phyloP scores from a whole-genome alignment of 2,113 vertebrate genomes.

The Elephantulus edwardii region DNA sequence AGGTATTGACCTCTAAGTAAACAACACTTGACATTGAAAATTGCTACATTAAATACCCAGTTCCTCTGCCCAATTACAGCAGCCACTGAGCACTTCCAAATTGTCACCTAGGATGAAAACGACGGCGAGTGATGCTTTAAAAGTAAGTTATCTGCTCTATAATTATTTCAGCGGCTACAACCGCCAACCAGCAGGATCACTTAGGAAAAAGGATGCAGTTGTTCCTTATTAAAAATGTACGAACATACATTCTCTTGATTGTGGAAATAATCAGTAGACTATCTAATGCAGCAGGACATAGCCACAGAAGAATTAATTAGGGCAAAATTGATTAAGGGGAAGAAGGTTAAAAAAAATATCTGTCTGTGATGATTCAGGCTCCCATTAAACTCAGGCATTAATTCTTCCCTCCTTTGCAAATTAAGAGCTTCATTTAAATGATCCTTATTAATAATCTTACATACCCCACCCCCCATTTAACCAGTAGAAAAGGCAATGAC shows the following conservation, averaged over 20 bases:
- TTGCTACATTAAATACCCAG: conserved; percentile 58
- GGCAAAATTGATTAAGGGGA: conserved; percentile 78
- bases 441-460: conserved; percentile 30
- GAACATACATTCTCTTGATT: conserved; percentile 81
- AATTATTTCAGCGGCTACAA: conserved; percentile 78
- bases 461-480: neutral
- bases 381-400: conserved; percentile 62
- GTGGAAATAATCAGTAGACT: conserved; percentile 82
- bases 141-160: conserved; percentile 79
- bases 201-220: conserved; percentile 74
- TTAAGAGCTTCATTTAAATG: conserved; percentile 67
- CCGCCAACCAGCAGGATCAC: conserved; percentile 79
- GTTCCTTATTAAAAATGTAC: conserved; percentile 79
- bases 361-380: conserved; percentile 70
- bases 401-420: conserved; percentile 73
- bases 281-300: conserved; percentile 80
- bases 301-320: conserved; percentile 81
- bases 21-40: conserved; percentile 75
- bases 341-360: conserved; percentile 72
- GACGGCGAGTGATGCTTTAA: conserved; percentile 80
- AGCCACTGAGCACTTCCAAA: conserved; percentile 54
- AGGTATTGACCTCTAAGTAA: conserved; percentile 69
- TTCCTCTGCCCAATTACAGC: conserved; percentile 34
- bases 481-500: conserved; percentile 32
- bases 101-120: conserved; percentile 67